A percentile compares a stretch with the other conserved stretches of the same genome.
These are phyloP conservation scores for Drosophila suboccidentalis DNA, from an alignment of 2,888 invertebrate species.

Conservation along the genomic window DNA sequence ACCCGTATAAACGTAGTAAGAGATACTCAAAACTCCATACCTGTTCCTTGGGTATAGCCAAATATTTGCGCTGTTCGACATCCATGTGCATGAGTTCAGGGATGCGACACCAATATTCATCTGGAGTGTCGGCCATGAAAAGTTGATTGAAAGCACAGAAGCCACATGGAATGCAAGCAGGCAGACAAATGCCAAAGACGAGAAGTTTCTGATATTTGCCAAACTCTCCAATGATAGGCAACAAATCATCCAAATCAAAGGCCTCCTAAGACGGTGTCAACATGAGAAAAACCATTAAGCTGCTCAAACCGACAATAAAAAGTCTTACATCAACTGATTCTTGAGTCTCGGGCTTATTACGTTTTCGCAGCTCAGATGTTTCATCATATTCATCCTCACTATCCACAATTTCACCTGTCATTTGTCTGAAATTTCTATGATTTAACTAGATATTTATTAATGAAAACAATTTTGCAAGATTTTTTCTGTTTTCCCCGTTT, in stretches of 20 bases:
- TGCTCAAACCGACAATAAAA: background rate
- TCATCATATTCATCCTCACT: slow-evolving; percentile 77
- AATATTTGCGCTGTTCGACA: slow-evolving; percentile 87
- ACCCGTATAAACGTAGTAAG: background rate
- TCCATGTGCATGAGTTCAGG: slow-evolving; percentile 88
- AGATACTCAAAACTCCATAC: slow-evolving; percentile 74
- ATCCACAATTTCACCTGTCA: slow-evolving; percentile 64
- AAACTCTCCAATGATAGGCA: slow-evolving; percentile 95
- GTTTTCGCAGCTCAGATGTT: slow-evolving; percentile 69
- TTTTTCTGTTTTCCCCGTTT: slow-evolving; percentile 10
- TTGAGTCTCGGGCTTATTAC: slow-evolving; percentile 52
- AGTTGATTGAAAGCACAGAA: slow-evolving; percentile 97
- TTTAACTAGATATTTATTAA: background rate
- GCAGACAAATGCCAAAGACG: slow-evolving; percentile 94
- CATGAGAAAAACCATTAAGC: background rate
- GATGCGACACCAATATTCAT: slow-evolving; percentile 93
- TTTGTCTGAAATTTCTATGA: slow-evolving; percentile 23
- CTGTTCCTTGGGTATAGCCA: slow-evolving; percentile 89
- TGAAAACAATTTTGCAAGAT: slow-evolving; percentile 12
- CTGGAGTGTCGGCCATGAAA: slow-evolving; percentile 96
- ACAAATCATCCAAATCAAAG: slow-evolving; percentile 93
- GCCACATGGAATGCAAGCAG: slow-evolving; percentile 95
- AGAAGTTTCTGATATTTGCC: slow-evolving; percentile 94
- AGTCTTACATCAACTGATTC: slow-evolving; percentile 63
- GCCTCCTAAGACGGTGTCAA: slow-evolving; percentile 74